Evolutionary conservation across 2,113 vertebrate genomes (phyloP), one percentile per base, ranked within the genome.

Genomic region (Rhea americana): DNA sequence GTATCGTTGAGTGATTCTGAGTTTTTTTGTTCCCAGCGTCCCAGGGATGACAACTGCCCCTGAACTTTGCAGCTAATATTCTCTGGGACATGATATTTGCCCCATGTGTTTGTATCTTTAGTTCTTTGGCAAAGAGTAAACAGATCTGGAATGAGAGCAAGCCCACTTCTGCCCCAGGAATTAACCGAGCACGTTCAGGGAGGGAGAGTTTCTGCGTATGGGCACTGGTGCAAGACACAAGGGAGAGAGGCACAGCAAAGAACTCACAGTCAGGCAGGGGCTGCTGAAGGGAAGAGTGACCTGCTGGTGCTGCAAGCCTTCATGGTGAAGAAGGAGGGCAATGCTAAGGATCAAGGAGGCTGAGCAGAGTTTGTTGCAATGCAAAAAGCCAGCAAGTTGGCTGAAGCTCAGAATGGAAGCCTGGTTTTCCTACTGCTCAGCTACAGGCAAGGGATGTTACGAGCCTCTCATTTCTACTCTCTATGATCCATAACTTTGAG

Each of bases 271-370:
- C 37, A 37, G 58, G 30, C 24, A 12, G 18, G 63, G 35, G 14
- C 32, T 73, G 53, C 18, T n/a, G 35, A 7, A 14, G 9, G 35
- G n/a, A 86, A 17, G 47, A 56, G 63, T 30, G 68, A 79, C 63
- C 3, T 18, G 11, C 28, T 32, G 28, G 45, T 30, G 19, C 55
- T 32, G 18, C 2, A 4, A 17, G 22, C 6, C 32, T 56, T 21
- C 20, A 37, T 21, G 5, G 6, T 0, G 1, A 13, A 30, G 22
- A 59, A 39, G 59, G 12, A 72, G 56, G 51, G 35, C 32, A 12
- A 37, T 30, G 35, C 41, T 62, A 43, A 68, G 13, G 68, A 43
- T 11, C 4, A 0, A 3, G 22, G 35, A 58, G 13, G 12, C 18
- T 14, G 65, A 39, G 59, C 28, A 81, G 24, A 68, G 28, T 15